These are phyloP conservation scores for Chirona hameri DNA, from an alignment of 2,888 invertebrate species.

Conservation along the genomic window DNA sequence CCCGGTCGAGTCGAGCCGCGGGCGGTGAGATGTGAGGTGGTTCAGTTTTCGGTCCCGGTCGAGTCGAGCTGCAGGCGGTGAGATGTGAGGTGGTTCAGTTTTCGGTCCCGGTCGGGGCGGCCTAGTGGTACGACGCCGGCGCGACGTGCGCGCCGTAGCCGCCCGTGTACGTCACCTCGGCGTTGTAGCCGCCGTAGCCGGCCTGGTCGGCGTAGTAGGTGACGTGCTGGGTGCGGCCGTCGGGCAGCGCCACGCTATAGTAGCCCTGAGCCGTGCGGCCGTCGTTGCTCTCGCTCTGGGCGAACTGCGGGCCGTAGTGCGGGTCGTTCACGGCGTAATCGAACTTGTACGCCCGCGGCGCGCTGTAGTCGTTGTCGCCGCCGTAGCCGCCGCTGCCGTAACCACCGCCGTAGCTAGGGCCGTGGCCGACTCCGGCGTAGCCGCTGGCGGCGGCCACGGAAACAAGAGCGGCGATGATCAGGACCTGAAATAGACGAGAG, in stretches of 20 bases:
- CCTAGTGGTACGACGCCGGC: no score
- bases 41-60: no score
- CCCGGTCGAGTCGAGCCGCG: no score
- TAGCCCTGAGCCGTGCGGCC: conserved; percentile 36
- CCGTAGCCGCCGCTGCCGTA: neutral
- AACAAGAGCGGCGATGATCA: neutral
- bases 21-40: no score
- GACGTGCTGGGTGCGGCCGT: conserved; percentile 38
- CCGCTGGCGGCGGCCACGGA: neutral
- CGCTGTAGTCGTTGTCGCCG: conserved; percentile 30
- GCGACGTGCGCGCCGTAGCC: conserved; percentile 2
- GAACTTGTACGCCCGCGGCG: conserved; percentile 32
- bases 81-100: no score
- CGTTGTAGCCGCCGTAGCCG: neutral
- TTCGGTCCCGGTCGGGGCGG: no score
- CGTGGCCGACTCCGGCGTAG: neutral
- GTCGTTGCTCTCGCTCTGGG: conserved; percentile 33
- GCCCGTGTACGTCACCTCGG: neutral
- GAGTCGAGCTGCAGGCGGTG: no score
- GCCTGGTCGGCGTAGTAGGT: conserved; percentile 30
- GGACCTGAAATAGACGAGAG: neutral
- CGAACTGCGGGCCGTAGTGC: conserved; percentile 35
- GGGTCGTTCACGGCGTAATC: conserved; percentile 36
- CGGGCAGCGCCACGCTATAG: conserved; percentile 38
- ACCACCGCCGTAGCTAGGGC: neutral